Evolutionary conservation across 2,113 vertebrate genomes (phyloP).

Genomic region (Pelecanoides urinatrix): DNA sequence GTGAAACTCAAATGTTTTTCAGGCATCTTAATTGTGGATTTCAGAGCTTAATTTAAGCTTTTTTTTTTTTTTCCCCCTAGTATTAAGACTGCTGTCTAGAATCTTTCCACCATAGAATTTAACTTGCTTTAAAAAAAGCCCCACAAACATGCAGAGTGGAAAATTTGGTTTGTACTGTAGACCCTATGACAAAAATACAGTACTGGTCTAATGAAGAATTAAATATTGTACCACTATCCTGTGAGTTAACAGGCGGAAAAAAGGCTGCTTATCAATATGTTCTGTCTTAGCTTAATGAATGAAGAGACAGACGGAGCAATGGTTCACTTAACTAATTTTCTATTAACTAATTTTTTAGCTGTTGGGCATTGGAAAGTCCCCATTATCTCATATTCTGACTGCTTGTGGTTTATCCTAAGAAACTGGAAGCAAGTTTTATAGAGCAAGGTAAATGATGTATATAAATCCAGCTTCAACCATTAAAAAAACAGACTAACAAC

Average conservation of each 20-base stretch:
- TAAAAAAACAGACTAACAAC: neutral
- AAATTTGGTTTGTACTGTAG: neutral
- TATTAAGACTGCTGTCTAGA: neutral
- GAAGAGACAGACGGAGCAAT: neutral
- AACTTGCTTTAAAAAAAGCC: neutral
- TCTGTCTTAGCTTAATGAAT: neutral
- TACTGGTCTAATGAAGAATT: neutral
- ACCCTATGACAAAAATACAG: neutral
- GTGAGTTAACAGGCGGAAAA: neutral
- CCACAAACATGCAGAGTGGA: neutral
- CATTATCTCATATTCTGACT: neutral
- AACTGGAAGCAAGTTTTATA: neutral
- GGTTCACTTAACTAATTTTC: neutral
- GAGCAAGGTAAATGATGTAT: neutral
- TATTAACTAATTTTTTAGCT: neutral
- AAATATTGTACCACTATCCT: neutral
- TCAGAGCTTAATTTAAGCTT: neutral
- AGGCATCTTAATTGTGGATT: neutral
- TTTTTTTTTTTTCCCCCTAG: neutral
- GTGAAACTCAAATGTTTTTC: neutral
- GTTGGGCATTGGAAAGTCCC: fast-evolving
- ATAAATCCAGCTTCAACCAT: neutral
- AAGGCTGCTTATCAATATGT: neutral
- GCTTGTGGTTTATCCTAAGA: neutral
- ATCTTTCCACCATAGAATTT: neutral